Evolutionary conservation across 2,797 vertebrate genomes (phyloP).

Genomic region (Rhinichthys osculus): DNA sequence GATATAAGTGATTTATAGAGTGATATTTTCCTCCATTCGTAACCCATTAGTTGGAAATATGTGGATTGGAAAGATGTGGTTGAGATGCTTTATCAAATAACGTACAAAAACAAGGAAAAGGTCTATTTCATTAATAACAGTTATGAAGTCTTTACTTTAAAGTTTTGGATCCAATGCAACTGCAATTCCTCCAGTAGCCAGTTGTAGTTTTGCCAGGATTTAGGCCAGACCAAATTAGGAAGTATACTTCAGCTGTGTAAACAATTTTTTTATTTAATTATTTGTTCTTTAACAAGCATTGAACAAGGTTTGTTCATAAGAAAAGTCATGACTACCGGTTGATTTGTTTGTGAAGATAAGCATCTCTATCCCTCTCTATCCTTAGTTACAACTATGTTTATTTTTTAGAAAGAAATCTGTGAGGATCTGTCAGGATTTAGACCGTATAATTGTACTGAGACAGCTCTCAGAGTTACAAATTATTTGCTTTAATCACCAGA

Average conservation of each 20-base stretch:
- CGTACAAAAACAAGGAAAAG: background rate
- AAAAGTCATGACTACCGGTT: background rate
- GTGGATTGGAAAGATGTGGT: slow-evolving; percentile 14
- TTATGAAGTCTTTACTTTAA: slow-evolving; percentile 18
- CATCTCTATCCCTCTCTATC: background rate
- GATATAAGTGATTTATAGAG: slow-evolving; percentile 16
- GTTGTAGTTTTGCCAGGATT: background rate
- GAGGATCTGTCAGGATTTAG: background rate
- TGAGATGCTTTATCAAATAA: slow-evolving; percentile 24
- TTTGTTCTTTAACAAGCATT: background rate
- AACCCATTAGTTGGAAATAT: slow-evolving; percentile 9
- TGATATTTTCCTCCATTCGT: slow-evolving; percentile 24
- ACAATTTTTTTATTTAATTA: background rate
- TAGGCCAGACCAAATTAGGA: slow-evolving; percentile 9
- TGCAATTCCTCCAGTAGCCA: slow-evolving; percentile 5
- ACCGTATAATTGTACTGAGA: background rate
- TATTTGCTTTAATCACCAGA: background rate
- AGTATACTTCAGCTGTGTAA: background rate
- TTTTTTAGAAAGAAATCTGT: background rate
- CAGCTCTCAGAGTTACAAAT: background rate
- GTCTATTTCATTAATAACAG: slow-evolving; percentile 1
- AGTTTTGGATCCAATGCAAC: background rate
- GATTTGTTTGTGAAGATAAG: background rate
- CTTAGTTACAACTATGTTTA: background rate
- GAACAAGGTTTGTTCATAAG: background rate